Base-by-base conservation (phyloP, 2,113 vertebrate species). In the Strix uralensis region DNA sequence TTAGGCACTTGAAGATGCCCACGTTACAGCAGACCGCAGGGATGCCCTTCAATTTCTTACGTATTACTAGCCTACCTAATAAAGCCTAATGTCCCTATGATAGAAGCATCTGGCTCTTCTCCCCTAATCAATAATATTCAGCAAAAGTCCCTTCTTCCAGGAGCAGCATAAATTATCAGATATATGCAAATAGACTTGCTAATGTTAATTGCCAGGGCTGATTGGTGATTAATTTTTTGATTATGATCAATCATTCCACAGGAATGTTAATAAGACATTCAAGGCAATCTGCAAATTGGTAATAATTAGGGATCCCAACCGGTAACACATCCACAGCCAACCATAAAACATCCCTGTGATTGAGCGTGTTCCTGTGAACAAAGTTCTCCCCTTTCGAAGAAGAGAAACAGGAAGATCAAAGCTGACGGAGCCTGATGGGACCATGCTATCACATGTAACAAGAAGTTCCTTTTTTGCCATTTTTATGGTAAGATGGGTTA, bases 221-320 rank as follows among this genome's bases (percentile, higher is more conserved):
- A 98, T 97, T 97, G 91, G 97, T 97, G 95, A 98, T 98, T 98
- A 97, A 97, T 97, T 97, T 98, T 98, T 98, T 97, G 71, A 98
- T 98, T 98, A 97, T 97, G 96, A 98, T 97, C 97, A 98, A 97
- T 98, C 97, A 97, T 81, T 97, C 85, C 3, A 2, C 79, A 92
- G 21, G 57, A 97, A 95, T 97, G 91, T 90, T 94, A 96, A 94
- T 96, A 97, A 97, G 96, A 94, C 92, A 88, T 93, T 90, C 93
- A 96, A 95, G 88, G 86, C 61, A 95, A 97, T 95, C 62, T 89
- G 89, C 90, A 98, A 94, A 95, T 95, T 97, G 95, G 57, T 96
- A 97, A 97, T 95, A 97, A 97, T 95, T 88, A 95, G 94, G 67
- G 81, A 93, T 96, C 95, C 79, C 95, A 94, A 96, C 32, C 6